Percentiles rank a stretch among this genome's conserved stretches.
Evolutionary conservation across 2,113 vertebrate genomes (phyloP).

Genomic region (Gymnobelideus leadbeateri): DNA sequence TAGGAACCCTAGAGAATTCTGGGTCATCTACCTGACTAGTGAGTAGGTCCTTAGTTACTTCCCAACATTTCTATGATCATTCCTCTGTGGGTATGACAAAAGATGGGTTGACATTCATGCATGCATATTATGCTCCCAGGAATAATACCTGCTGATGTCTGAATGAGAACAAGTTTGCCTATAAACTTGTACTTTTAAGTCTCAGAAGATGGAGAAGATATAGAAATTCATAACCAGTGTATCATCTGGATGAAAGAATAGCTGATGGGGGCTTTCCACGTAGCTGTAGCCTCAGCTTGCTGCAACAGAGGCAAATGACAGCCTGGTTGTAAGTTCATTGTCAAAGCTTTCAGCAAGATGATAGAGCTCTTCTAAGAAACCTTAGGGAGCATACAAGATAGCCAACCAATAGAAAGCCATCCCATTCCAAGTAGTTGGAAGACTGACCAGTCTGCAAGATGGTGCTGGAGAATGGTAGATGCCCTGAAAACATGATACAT

Average conservation of each 20-base stretch:
- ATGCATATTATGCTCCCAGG: neutral
- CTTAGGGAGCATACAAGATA: neutral
- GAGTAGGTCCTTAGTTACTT: neutral
- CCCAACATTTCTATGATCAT: neutral
- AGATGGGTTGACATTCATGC: neutral
- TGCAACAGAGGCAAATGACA: neutral
- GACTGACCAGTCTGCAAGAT: neutral
- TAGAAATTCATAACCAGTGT: neutral
- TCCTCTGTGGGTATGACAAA: too few relatives aligned
- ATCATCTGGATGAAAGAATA: neutral
- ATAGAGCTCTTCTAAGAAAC: neutral
- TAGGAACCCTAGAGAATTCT: neutral
- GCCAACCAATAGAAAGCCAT: neutral
- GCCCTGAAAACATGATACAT: neutral
- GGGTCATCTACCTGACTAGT: neutral
- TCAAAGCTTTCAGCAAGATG: neutral
- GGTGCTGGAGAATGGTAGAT: neutral
- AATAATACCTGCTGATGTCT: neutral
- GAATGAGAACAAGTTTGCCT: neutral
- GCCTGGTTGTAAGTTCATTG: neutral
- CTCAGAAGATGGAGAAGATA: neutral
- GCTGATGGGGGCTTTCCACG: neutral
- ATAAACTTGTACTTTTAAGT: neutral
- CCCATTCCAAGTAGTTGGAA: neutral
- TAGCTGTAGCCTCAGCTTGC: neutral